These are phyloP conservation scores for Harpagifer antarcticus DNA, from an alignment of 2,797 vertebrate genomes.

Conservation along the genomic window DNA sequence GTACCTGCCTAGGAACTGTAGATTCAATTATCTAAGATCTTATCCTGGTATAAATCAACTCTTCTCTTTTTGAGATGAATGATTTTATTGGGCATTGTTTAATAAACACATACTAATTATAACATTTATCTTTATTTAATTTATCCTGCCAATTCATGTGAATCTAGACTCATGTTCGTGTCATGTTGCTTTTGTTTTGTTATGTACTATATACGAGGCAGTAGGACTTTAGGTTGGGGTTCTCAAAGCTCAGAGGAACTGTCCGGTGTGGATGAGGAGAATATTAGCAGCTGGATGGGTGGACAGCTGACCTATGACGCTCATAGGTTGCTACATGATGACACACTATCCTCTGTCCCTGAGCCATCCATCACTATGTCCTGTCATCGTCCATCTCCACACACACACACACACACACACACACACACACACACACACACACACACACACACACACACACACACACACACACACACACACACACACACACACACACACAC, in stretches of 20 bases:
- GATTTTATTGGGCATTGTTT: too few relatives aligned
- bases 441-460: too few relatives aligned
- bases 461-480: neutral
- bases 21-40: too few relatives aligned
- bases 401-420: neutral
- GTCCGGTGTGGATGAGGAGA: neutral
- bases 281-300: neutral
- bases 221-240: neutral
- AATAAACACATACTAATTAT: too few relatives aligned
- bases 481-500: neutral
- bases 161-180: neutral
- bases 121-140: neutral
- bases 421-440: neutral
- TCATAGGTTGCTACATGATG: constrained; percentile 25
- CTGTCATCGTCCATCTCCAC: constrained; percentile 11
- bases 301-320: constrained; percentile 42
- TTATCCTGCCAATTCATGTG: neutral
- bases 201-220: neutral
- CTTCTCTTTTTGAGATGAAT: too few relatives aligned
- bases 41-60: too few relatives aligned
- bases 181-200: neutral
- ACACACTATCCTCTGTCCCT: constrained; percentile 12
- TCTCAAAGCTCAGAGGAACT: constrained; percentile 1
- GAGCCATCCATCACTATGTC: constrained; percentile 29
- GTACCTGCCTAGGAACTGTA: too few relatives aligned